These are phyloP conservation scores for Agrotis exclamationis DNA, from an alignment of 2,888 invertebrate genomes.

Conservation along the genomic window DNA sequence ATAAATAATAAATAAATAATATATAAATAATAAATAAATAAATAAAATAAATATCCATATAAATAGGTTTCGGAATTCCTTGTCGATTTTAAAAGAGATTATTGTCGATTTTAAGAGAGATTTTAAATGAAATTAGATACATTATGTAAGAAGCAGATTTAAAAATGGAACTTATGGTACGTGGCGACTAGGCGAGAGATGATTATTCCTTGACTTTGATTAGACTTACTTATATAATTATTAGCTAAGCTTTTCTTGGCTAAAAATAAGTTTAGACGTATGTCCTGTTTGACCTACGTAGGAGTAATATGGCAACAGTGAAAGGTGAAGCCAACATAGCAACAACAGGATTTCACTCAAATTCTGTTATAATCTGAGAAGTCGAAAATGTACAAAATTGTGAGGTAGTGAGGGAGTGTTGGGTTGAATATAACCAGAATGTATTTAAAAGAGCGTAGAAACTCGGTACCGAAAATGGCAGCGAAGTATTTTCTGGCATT, in stretches of 20 bases:
- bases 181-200: too few relatives aligned
- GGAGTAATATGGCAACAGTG: too few relatives aligned
- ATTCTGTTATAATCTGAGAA: not conserved
- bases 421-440: not conserved
- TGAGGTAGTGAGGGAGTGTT: not conserved
- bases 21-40: too few relatives aligned
- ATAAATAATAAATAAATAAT: too few relatives aligned
- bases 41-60: too few relatives aligned
- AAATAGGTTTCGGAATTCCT: too few relatives aligned
- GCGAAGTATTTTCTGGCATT: slow-evolving; percentile 38
- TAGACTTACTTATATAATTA: not conserved
- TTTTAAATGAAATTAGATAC: too few relatives aligned
- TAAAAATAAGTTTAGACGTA: not conserved
- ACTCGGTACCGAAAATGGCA: not conserved
- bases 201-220: not conserved
- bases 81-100: too few relatives aligned
- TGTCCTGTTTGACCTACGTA: not conserved
- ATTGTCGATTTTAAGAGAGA: too few relatives aligned
- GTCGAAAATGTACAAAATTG: not conserved
- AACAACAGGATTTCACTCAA: not conserved
- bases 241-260: not conserved
- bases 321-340: not conserved
- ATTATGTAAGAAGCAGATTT: too few relatives aligned
- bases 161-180: too few relatives aligned
- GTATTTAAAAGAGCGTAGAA: slow-evolving; percentile 29